Percentiles rank a stretch among this genome's conserved stretches.
phyloP scores from a whole-genome alignment of 2,797 vertebrate genomes.

The Parauchenoglanis ngamensis region DNA sequence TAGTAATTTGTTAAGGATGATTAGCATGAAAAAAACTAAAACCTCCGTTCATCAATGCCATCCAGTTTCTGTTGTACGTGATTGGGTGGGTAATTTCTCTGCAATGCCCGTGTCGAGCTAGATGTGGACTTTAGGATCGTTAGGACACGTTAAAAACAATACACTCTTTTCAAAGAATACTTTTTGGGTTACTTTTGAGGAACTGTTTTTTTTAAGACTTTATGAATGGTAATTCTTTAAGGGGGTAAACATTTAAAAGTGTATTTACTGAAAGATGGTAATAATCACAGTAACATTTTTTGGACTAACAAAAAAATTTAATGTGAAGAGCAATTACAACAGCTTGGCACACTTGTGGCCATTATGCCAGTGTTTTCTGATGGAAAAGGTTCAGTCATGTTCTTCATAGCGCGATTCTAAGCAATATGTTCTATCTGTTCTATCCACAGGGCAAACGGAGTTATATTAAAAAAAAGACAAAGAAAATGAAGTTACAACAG shows the following conservation, averaged over 20 bases:
- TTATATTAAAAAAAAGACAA: constrained; percentile 45
- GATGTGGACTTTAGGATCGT: not conserved
- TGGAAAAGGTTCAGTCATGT: constrained; percentile 11
- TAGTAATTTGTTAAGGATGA: not conserved
- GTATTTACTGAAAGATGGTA: not conserved
- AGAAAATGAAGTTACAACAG: constrained; percentile 60
- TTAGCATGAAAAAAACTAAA: not conserved
- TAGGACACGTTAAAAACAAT: not conserved
- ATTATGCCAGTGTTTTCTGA: constrained; percentile 22
- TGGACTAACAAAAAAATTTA: constrained; percentile 29
- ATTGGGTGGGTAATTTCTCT: too few relatives aligned
- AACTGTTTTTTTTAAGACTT: not conserved
- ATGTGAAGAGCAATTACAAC: constrained; percentile 13
- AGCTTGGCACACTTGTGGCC: constrained; percentile 21
- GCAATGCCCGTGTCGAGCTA: too few relatives aligned
- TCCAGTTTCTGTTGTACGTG: not conserved
- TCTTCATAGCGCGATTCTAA: constrained; percentile 16
- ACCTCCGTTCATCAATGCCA: not conserved
- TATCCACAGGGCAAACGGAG: constrained; percentile 14
- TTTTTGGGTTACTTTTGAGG: not conserved
- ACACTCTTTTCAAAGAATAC: not conserved
- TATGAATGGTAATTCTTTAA: not conserved
- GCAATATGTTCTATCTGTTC: constrained; percentile 11
- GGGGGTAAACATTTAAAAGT: not conserved
- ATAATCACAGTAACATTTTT: constrained; percentile 26